These are phyloP conservation scores for Bryconaethiops microstoma DNA, from an alignment of 2,797 vertebrate species.

Conservation along the genomic window DNA sequence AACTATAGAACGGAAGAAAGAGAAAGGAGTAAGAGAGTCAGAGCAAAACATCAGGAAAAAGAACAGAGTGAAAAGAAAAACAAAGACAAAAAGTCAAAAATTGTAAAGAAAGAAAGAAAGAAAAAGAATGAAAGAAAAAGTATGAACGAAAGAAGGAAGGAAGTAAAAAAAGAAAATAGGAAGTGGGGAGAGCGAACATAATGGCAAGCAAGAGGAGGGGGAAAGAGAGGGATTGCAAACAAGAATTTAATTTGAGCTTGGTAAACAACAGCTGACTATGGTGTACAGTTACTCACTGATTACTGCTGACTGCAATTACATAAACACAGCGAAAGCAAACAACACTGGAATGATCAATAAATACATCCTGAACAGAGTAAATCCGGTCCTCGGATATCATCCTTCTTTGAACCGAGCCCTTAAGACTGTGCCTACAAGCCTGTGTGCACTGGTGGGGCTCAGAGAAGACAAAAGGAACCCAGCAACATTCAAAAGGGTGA, in stretches of 20 bases:
- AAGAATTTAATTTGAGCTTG: neutral
- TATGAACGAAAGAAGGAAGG: no score
- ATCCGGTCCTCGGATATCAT: neutral
- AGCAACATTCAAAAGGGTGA: neutral
- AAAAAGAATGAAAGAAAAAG: neutral
- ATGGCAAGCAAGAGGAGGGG: neutral
- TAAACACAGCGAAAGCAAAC: constrained; percentile 22
- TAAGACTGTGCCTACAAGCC: neutral
- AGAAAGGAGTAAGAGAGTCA: no score
- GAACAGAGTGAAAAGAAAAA: neutral
- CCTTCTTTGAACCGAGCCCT: neutral
- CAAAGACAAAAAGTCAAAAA: neutral
- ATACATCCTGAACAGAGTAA: constrained; percentile 8
- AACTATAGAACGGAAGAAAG: constrained; percentile 69
- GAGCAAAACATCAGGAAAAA: no score
- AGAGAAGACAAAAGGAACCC: neutral
- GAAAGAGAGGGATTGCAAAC: neutral
- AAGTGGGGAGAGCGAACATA: neutral
- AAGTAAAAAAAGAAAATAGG: no score
- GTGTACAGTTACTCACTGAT: constrained; percentile 26
- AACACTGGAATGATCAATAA: neutral
- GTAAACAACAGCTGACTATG: constrained; percentile 6
- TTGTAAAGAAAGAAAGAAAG: neutral
- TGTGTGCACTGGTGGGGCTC: neutral
- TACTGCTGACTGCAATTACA: constrained; percentile 7